These are phyloP conservation scores for Physella acuta DNA, from an alignment of 1,140 invertebrate genomes.

Conservation along the genomic window DNA sequence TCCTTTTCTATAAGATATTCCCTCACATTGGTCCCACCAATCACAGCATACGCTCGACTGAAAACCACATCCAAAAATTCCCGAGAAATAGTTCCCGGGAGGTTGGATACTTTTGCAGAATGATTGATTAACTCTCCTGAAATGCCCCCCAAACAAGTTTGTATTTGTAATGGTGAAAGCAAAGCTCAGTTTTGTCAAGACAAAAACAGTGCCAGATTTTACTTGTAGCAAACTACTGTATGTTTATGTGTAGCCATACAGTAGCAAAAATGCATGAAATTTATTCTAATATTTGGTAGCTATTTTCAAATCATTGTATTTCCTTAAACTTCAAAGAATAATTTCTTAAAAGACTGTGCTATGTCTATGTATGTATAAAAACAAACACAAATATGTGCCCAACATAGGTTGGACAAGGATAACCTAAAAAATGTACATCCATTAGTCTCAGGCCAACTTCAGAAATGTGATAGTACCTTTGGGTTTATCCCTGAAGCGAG, in stretches of 20 bases:
- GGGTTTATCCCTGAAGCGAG: conserved; percentile 12
- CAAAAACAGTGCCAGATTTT: no score
- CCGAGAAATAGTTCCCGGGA: conserved; percentile 20
- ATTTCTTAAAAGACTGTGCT: no score
- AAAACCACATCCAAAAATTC: conserved; percentile 20
- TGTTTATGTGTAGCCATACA: no score
- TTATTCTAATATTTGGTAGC: no score
- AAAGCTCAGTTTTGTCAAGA: no score
- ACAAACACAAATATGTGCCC: not conserved
- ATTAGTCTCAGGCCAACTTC: not conserved
- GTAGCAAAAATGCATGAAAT: no score
- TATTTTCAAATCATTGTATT: no score
- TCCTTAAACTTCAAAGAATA: no score
- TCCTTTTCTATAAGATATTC: conserved; percentile 18
- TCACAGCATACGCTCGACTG: conserved; percentile 13
- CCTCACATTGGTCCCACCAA: not conserved
- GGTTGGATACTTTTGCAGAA: conserved; percentile 23
- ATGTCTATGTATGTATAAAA: not conserved
- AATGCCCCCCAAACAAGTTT: conserved; percentile 5
- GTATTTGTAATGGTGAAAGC: no score
- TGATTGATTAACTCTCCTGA: conserved; percentile 19
- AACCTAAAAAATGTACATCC: not conserved
- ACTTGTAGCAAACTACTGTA: no score
- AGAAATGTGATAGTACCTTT: conserved; percentile 8
- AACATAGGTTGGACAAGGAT: not conserved